Conservation (phyloP, 1,140 invertebrate species). For the Magallana angulata region DNA sequence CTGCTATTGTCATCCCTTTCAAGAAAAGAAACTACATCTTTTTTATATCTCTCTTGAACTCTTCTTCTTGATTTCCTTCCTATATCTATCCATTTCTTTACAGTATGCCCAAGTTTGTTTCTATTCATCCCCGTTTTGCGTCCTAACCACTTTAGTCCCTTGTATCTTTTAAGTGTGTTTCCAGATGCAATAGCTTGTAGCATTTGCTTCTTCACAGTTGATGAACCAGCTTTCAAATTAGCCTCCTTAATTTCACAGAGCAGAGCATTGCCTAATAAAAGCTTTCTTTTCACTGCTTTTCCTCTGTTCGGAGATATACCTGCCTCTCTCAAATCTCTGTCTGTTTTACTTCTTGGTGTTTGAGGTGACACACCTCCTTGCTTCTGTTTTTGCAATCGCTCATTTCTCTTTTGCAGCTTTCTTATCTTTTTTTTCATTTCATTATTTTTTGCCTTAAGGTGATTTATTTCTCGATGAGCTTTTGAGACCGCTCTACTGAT, state of each 20-base stretch:
- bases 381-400: neutral
- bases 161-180: slow-evolving; percentile 9
- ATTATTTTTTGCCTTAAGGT: neutral
- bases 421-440: neutral
- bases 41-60: neutral
- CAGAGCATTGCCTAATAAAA: slow-evolving; percentile 42
- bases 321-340: neutral
- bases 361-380: neutral
- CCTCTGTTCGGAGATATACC: neutral
- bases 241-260: slow-evolving; percentile 17
- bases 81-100: neutral
- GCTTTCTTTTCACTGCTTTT: slow-evolving; percentile 43
- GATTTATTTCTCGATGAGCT: slow-evolving; percentile 5
- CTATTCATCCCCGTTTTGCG: neutral
- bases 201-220: neutral
- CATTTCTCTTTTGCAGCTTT: neutral
- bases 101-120: neutral
- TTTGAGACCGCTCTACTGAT: neutral
- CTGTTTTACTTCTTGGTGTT: slow-evolving; percentile 36
- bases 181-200: neutral
- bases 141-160: slow-evolving; percentile 14
- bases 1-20: neutral
- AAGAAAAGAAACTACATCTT: neutral
- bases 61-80: neutral
- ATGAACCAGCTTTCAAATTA: neutral